phyloP scores from a whole-genome alignment of 1,140 invertebrate genomes.

The Heliothis virescens region DNA sequence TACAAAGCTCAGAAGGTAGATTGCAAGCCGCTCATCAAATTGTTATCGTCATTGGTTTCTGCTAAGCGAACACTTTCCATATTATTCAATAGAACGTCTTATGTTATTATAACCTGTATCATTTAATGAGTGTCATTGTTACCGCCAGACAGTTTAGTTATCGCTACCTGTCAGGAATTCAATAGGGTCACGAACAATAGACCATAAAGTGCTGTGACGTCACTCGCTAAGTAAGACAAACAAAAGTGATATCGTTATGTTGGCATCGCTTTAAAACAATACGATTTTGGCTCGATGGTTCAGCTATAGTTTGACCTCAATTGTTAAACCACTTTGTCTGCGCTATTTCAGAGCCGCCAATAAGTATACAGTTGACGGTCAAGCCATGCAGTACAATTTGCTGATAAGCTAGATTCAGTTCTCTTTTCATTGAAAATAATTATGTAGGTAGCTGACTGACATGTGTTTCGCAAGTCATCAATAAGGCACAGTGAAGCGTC shows the following conservation, averaged over 20 bases:
- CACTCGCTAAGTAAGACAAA: slow-evolving; percentile 8
- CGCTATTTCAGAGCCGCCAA: background rate
- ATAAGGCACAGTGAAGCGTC: background rate
- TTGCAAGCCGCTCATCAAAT: no score
- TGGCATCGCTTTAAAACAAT: slow-evolving; percentile 16
- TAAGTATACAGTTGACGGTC: background rate
- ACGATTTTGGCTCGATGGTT: background rate
- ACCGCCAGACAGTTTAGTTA: slow-evolving; percentile 23
- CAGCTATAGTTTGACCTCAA: background rate
- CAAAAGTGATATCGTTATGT: slow-evolving; percentile 27
- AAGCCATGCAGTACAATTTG: no score
- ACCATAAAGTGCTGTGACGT: slow-evolving; percentile 30
- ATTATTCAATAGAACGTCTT: background rate
- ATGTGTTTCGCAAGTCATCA: background rate
- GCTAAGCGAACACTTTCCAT: background rate
- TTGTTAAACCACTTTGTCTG: background rate
- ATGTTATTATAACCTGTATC: slow-evolving; percentile 8
- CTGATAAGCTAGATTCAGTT: no score
- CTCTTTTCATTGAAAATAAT: no score
- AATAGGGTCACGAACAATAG: slow-evolving; percentile 20
- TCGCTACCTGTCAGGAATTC: slow-evolving; percentile 19
- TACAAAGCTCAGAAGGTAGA: no score
- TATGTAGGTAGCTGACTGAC: no score
- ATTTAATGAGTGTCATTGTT: background rate
- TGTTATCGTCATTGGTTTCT: no score